Conservation (phyloP, 2,888 invertebrate genomes). For the Phania funesta region DNA sequence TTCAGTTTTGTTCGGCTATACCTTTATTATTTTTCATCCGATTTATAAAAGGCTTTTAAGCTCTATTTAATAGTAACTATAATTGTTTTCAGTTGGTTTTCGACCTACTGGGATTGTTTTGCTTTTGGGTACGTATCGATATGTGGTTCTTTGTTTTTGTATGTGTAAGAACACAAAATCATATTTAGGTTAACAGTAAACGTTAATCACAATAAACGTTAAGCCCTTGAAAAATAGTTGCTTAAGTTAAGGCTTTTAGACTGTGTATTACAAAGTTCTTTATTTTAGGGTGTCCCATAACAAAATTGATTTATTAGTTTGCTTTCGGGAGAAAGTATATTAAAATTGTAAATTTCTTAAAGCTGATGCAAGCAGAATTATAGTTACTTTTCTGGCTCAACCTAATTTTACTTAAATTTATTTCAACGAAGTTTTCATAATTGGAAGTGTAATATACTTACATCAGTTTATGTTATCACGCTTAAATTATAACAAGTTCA, state of each 20-base stretch:
- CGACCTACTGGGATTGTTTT: no score
- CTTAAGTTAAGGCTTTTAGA: conserved; percentile 19
- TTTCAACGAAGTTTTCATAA: not conserved
- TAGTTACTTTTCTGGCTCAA: not conserved
- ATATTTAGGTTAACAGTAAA: conserved; percentile 45
- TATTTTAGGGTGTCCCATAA: not conserved
- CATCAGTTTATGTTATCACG: not conserved
- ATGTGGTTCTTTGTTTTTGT: not conserved
- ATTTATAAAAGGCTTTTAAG: no score
- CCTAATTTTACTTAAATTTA: not conserved
- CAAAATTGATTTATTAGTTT: no score
- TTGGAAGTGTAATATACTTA: not conserved
- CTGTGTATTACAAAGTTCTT: not conserved
- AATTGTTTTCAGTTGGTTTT: no score
- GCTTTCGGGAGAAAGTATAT: no score
- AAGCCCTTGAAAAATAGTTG: not conserved
- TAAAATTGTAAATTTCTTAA: no score
- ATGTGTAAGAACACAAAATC: not conserved
- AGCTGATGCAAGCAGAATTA: no score
- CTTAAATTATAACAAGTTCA: conserved; percentile 15
- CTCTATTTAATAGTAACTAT: no score
- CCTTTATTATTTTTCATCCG: no score
- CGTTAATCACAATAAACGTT: conserved; percentile 6
- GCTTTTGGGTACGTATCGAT: no score
- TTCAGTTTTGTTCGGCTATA: no score